A percentile compares a stretch with the other conserved stretches of the same genome.
Conservation (phyloP, 2,888 invertebrate genomes). For the Ophioninae sp. region DNA sequence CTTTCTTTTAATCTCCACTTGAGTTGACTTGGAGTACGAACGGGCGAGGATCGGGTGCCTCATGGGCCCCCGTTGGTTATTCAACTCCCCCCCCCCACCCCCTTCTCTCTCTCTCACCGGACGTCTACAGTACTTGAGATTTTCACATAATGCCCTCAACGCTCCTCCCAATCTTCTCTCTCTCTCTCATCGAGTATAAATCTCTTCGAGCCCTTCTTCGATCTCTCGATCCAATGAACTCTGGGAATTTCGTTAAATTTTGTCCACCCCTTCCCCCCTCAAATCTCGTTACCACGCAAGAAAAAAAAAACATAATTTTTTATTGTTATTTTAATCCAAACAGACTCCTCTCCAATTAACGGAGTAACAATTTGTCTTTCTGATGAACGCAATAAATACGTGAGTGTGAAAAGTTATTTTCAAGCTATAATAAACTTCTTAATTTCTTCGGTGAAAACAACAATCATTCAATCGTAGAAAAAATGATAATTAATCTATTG, state of each 20-base stretch:
- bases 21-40: constrained; percentile 65
- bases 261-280: constrained; percentile 3
- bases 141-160: constrained; percentile 51
- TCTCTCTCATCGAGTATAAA: constrained; percentile 31
- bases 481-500: no score
- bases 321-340: no score
- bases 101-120: constrained; percentile 20
- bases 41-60: constrained; percentile 2
- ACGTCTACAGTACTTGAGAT: constrained; percentile 51
- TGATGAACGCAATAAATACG: no score
- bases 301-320: background rate
- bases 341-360: no score
- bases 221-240: constrained; percentile 28
- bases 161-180: background rate
- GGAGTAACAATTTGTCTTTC: no score
- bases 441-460: background rate
- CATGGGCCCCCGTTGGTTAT: background rate
- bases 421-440: no score
- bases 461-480: background rate
- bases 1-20: constrained; percentile 80
- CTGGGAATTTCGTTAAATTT: background rate
- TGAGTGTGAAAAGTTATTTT: no score
- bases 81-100: background rate
- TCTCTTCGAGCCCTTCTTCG: constrained; percentile 13
- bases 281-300: background rate